Base-by-base conservation (phyloP, 1,140 invertebrate genomes). In the Drosophila bifasciata region DNA sequence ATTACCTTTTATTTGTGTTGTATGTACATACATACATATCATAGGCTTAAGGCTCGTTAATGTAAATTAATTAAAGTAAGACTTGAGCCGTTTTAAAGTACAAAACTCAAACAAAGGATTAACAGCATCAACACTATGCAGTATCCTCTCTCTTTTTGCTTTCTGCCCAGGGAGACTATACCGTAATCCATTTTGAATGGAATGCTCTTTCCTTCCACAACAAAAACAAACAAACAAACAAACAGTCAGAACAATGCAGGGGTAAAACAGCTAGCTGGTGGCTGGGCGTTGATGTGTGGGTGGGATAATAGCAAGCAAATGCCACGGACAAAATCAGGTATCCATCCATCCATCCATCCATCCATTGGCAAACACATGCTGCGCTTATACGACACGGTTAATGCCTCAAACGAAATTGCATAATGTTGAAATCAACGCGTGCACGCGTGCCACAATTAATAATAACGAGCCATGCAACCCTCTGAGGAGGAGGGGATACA, bases 381-480 rank as follows among this genome's bases (percentile, higher is more conserved):
- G 19, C 19, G 19, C 19, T 19, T n/a, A n/a, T 25, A 53, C 55
- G 44, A 60, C 46, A 40, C 52, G 64, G 63, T 76, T 81, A 85
- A 85, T 80, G 53, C 81, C 73, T 74, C 67, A 69, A 80, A 74
- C 76, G 55, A 66, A 70, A 62, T 85, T 81, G 71, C 72, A 77
- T 85, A 85, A 85, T 86, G 58, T 25, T 49, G 49, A 68, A 71
- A 79, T 72, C 58, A 76, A 61, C 61, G 56, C 55, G 66, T 81
- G n/a, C n/a, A 63, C 32, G 11, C 32, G 11, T 36, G 9, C 32
- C 77, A 70, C 86, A 70, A 81, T 77, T 70, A 86, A 86, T 67
- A 68, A 46, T 39, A 79, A 43, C 53, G 56, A 63, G 56, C 51
- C 57, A 56, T 62, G 60, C 4, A 36, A 32, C 11, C 59, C 16